Percentiles rank a stretch among this genome's conserved stretches.
Conservation (phyloP, 1,140 invertebrate genomes). For the Calosoma granatense region DNA sequence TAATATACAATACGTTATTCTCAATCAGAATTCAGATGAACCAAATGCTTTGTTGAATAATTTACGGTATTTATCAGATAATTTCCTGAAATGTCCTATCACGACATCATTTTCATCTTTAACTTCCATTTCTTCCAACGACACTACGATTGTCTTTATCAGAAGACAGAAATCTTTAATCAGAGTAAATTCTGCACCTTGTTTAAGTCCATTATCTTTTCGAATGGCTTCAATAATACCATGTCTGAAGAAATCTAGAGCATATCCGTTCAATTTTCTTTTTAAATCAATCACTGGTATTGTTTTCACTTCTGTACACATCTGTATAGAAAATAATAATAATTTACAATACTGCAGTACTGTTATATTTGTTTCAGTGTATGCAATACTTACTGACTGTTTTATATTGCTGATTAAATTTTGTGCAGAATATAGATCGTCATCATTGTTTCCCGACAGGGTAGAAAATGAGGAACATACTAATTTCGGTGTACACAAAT, state of each 20-base stretch:
- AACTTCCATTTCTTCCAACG: not conserved
- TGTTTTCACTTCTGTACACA: slow-evolving; percentile 11
- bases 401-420: slow-evolving; percentile 12
- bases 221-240: slow-evolving; percentile 9
- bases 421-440: slow-evolving; percentile 2
- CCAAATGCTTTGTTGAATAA: not conserved
- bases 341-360: too few relatives aligned
- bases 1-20: too few relatives aligned
- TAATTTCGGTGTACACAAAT: not conserved
- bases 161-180: slow-evolving; percentile 11
- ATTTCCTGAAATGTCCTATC: not conserved
- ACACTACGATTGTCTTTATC: slow-evolving; percentile 7
- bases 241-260: slow-evolving; percentile 13
- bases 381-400: slow-evolving; percentile 4
- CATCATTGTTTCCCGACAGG: slow-evolving; percentile 12
- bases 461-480: slow-evolving; percentile 10
- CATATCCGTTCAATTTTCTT: slow-evolving; percentile 9
- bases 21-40: not conserved
- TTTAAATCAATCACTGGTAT: not conserved
- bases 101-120: not conserved
- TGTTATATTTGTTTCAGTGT: too few relatives aligned
- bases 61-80: not conserved
- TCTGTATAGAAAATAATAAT: slow-evolving; percentile 11
- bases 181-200: slow-evolving; percentile 6
- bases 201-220: slow-evolving; percentile 11